Evolutionary conservation across 2,888 invertebrate genomes (phyloP).

Genomic region (Galeopsomyia nigrocyanea): DNA sequence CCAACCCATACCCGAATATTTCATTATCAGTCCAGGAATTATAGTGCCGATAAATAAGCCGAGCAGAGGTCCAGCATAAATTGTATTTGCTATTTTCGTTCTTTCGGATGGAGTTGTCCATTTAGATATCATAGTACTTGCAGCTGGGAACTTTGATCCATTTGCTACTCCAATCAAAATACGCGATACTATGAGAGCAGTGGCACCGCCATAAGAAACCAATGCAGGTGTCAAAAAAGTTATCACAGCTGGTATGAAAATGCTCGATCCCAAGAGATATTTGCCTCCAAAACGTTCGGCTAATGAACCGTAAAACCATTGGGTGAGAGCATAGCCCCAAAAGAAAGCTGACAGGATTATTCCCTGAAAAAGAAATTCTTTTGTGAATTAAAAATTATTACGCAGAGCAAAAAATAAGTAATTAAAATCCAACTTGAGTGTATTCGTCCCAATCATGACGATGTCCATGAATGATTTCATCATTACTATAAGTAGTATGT

Average conservation of each 20-base stretch:
- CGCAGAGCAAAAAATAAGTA: background rate
- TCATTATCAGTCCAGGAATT: constrained; percentile 76
- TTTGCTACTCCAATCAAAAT: constrained; percentile 84
- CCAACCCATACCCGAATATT: constrained; percentile 75
- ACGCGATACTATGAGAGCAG: constrained; percentile 77
- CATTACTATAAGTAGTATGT: no score
- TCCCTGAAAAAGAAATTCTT: constrained; percentile 70
- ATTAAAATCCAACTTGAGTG: background rate
- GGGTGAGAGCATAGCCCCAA: constrained; percentile 84
- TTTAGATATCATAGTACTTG: constrained; percentile 81
- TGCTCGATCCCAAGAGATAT: constrained; percentile 82
- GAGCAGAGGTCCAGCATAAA: background rate
- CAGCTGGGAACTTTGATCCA: constrained; percentile 84
- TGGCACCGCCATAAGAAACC: constrained; percentile 75
- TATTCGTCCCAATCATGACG: no score
- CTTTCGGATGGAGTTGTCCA: constrained; percentile 71
- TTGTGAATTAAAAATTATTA: no score
- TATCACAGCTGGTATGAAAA: constrained; percentile 82
- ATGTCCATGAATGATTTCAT: no score
- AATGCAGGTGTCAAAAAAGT: constrained; percentile 82
- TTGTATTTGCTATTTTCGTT: constrained; percentile 73
- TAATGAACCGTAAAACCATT: constrained; percentile 82
- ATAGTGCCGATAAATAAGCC: constrained; percentile 71
- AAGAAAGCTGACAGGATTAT: constrained; percentile 83
- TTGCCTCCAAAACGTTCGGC: constrained; percentile 87